Conservation (phyloP, 2,797 vertebrate genomes). For the Myoxocephalus aenaeus region DNA sequence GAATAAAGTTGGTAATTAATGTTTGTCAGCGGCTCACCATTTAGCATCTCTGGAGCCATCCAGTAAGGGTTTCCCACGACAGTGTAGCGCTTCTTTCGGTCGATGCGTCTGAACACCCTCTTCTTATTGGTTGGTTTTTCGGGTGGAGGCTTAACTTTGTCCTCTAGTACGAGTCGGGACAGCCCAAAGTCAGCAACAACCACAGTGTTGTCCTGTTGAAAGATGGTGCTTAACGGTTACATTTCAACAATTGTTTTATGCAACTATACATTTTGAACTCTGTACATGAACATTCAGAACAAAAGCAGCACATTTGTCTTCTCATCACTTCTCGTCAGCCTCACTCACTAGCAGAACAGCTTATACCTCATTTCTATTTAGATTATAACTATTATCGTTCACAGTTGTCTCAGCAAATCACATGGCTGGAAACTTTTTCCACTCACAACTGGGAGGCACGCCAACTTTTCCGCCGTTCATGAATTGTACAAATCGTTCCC, state of each 20-base stretch:
- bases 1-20: neutral
- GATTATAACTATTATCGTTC: neutral
- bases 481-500: neutral
- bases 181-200: slow-evolving; percentile 96
- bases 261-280: neutral
- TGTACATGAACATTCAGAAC: neutral
- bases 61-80: slow-evolving; percentile 97
- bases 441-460: neutral
- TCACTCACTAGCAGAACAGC: neutral
- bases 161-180: slow-evolving; percentile 91
- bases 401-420: neutral
- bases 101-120: slow-evolving; percentile 87
- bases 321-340: neutral
- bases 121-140: slow-evolving; percentile 90
- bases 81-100: slow-evolving; percentile 94
- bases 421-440: neutral
- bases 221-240: neutral
- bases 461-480: slow-evolving; percentile 5
- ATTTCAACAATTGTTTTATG: neutral
- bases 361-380: neutral
- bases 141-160: slow-evolving; percentile 87
- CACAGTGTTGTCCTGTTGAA: slow-evolving; percentile 90
- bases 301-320: neutral
- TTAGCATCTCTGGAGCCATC: slow-evolving; percentile 98
- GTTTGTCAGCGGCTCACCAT: slow-evolving; percentile 81